Percentiles rank a stretch among this genome's conserved stretches.
Evolutionary conservation across 2,888 invertebrate species (phyloP).

Genomic region (Himalopsyche kuldschensis): DNA sequence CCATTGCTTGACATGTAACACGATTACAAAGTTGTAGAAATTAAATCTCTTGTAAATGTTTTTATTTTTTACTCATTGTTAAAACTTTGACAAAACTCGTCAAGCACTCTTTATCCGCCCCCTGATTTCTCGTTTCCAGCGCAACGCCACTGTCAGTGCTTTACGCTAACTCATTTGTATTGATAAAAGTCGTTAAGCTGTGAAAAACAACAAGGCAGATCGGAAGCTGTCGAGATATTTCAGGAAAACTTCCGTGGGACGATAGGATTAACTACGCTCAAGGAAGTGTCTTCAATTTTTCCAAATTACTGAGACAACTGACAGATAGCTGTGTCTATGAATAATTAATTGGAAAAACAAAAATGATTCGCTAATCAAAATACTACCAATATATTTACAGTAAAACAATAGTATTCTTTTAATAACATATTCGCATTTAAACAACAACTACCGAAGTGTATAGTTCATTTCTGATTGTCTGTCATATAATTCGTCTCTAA

Average conservation of each 20-base stretch:
- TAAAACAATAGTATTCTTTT: too few relatives aligned
- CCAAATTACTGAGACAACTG: neutral
- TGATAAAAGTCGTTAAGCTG: constrained; percentile 31
- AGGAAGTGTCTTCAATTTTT: neutral
- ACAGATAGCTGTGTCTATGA: neutral
- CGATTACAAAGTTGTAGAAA: too few relatives aligned
- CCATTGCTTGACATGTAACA: too few relatives aligned
- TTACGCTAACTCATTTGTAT: constrained; percentile 23
- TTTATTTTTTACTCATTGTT: neutral
- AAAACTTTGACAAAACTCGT: neutral
- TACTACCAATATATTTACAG: too few relatives aligned
- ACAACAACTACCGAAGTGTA: too few relatives aligned
- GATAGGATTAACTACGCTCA: neutral
- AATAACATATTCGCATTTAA: too few relatives aligned
- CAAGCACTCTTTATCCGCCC: neutral
- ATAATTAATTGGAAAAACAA: neutral
- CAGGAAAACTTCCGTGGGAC: neutral
- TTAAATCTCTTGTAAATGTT: neutral
- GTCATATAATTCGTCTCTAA: too few relatives aligned
- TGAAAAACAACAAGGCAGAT: neutral
- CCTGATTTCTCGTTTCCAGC: neutral
- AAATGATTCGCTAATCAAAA: neutral
- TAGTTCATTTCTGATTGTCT: too few relatives aligned
- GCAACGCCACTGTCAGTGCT: neutral
- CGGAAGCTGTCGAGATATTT: neutral